Evolutionary conservation across 2,888 invertebrate species (phyloP), one percentile per base, ranked within the genome.

Genomic region (Tachina grossa): DNA sequence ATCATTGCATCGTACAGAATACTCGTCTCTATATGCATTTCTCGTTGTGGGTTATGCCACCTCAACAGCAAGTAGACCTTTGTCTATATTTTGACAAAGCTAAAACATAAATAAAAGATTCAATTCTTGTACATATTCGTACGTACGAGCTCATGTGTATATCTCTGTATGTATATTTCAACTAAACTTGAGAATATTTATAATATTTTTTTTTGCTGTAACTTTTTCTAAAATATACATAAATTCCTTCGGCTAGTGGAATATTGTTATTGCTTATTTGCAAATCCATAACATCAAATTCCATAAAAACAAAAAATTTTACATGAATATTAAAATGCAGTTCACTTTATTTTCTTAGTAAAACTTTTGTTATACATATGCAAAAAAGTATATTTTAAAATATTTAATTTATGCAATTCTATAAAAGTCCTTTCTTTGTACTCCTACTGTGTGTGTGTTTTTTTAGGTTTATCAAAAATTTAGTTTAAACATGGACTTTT

Each of bases 401-500:
- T 39, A 45, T n/a, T 53, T 71, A 71, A 79, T 71, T 79, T 71
- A 79, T 71, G 16, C 53, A 63, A 71, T 63, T 53, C 59, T 39
- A 59, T 72, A 31, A 31, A 31, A 31, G 31, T 31, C 6, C 31
- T 72, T 39, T 39, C 8, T 57, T 53, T 31, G 31, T 31, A 31
- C 31, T 41, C 10, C 66, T 65, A 39, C 11, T 45, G 13, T 10
- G 4, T 13, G 63, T 31, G 14, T 78, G 11, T 45, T 63, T 63
- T 63, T 61, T 53, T 19, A n/a, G 13, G 43, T 19, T 68, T 71
- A 16, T 43, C 16, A 65, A 71, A 76, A 72, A 72, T 75, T 69
- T 72, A 41, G 41, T 80, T 71, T 59, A 71, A 59, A 66, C 57
- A 74, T 74, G 61, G 71, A 77, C 65, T 77, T 53, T 71, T 68